phyloP scores from a whole-genome alignment of 2,113 vertebrate genomes.

The Thalassarche chlororhynchos region DNA sequence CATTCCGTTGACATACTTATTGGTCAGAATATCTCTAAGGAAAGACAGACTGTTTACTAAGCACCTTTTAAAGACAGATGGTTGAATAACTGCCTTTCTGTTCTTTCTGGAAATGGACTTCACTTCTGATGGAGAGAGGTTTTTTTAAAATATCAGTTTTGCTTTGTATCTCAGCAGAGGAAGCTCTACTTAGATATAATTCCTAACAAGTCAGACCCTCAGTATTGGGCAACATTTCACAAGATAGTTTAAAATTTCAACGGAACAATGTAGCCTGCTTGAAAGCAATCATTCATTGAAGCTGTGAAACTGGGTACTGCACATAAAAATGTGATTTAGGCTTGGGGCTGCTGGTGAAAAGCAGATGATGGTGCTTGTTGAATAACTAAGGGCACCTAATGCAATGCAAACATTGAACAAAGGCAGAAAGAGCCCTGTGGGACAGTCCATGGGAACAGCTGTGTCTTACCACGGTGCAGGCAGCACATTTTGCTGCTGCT shows the following conservation, averaged over 20 bases:
- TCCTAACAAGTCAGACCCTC: neutral
- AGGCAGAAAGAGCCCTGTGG: neutral
- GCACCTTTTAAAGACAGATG: neutral
- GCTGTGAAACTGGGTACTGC: neutral
- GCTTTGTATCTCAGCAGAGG: neutral
- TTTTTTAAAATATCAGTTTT: neutral
- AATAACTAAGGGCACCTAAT: neutral
- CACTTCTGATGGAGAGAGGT: neutral
- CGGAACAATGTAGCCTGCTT: neutral
- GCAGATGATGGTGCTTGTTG: neutral
- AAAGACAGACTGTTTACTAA: neutral
- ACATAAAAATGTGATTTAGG: conserved; percentile 6
- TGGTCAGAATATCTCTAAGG: conserved; percentile 1
- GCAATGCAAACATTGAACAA: neutral
- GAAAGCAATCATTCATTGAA: neutral
- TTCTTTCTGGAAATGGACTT: neutral
- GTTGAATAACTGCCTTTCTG: neutral
- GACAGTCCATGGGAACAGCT: conserved; percentile 20
- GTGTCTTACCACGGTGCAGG: conserved; percentile 16
- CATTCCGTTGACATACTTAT: neutral
- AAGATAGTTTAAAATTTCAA: neutral
- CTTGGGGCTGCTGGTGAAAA: neutral
- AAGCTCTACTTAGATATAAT: neutral
- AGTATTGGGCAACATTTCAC: neutral
- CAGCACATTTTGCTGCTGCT: conserved; percentile 40